Evolutionary conservation across 2,797 vertebrate species (phyloP), one percentile per base, ranked within the genome.

Genomic region (Chelon auratus): DNA sequence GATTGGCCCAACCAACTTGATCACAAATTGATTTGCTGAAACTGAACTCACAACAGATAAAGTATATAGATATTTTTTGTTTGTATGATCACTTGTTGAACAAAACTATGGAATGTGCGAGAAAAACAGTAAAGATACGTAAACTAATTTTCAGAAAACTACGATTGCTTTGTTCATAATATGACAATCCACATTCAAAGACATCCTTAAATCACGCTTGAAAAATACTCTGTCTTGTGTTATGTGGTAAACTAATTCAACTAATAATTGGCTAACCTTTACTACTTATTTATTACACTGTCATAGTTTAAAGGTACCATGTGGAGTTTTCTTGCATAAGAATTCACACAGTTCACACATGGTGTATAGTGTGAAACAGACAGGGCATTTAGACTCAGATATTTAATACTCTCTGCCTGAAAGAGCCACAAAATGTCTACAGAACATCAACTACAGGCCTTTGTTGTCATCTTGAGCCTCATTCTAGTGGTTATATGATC

Each of bases 261-360:
- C 20, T 36, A 22, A 75, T 47, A 60, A 66, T 7, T 39, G 20
- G 14, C 14, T 52, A 62, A 68, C 20, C 7, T 24, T 6, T 3
- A 20, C 14, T 50, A 30, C 51, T 48, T 55, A 11, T 40, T 40
- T 14, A 67, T 24, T 26, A 26, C 36, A 14, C 13, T 6, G 12
- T 62, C 39, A 42, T 20, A 51, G 15, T 67, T 78, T 76, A 30
- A 83, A 81, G 63, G 66, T 24, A 64, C 54, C 63, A 48, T 57
- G 78, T 80, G 71, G 72, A 76, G 37, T 53, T 70, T 48, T 72
- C 22, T 20, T 48, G 18, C 18, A 37, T 79, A 60, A 15, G 26
- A 48, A 63, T 20, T 22, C 8, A 74, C 54, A 12, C 22, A 9
- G 6, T 43, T 26, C n/a, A n/a, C n/a, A n/a, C n/a, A n/a, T n/a